Conservation (phyloP, 1,140 invertebrate genomes). For the Anoplophora glabripennis region DNA sequence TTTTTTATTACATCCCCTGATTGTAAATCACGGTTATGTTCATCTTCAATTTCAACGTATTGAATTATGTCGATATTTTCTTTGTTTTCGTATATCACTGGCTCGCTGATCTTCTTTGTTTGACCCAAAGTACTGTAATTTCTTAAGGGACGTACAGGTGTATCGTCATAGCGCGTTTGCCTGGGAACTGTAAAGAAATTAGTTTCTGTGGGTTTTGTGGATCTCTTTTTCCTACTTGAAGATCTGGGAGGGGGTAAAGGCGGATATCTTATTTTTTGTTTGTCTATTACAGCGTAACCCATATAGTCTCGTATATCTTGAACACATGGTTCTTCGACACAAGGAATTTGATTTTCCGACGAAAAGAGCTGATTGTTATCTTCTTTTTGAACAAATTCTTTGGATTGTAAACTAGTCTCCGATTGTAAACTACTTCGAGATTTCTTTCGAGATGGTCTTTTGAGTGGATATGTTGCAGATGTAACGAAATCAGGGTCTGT, state of each 20-base stretch:
- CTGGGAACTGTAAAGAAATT: conserved; percentile 58
- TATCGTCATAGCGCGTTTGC: conserved; percentile 25
- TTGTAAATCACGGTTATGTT: conserved; percentile 59
- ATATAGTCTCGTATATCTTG: conserved; percentile 51
- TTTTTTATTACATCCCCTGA: conserved; percentile 71
- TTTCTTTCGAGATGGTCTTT: conserved; percentile 10
- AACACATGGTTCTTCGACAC: conserved; percentile 42
- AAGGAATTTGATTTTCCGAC: conserved; percentile 25
- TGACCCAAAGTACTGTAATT: conserved; percentile 69
- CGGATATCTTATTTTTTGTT: conserved; percentile 54
- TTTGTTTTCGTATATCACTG: conserved; percentile 47
- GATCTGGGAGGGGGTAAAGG: conserved; percentile 55
- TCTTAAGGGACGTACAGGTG: conserved; percentile 55
- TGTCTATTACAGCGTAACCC: conserved; percentile 68
- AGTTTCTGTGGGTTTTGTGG: conserved; percentile 32
- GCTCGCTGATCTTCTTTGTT: conserved; percentile 54
- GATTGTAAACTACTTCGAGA: conserved; percentile 4
- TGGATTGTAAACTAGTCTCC: conserved; percentile 48
- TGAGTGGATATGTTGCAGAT: neutral
- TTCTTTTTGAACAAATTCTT: conserved; percentile 56
- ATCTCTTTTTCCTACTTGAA: conserved; percentile 53
- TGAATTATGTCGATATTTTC: conserved; percentile 51
- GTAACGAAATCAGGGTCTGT: too few relatives aligned
- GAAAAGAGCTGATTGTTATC: too few relatives aligned
- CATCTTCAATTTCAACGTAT: conserved; percentile 62